phyloP scores from a whole-genome alignment of 2,113 vertebrate genomes.

The Zingel zingel region DNA sequence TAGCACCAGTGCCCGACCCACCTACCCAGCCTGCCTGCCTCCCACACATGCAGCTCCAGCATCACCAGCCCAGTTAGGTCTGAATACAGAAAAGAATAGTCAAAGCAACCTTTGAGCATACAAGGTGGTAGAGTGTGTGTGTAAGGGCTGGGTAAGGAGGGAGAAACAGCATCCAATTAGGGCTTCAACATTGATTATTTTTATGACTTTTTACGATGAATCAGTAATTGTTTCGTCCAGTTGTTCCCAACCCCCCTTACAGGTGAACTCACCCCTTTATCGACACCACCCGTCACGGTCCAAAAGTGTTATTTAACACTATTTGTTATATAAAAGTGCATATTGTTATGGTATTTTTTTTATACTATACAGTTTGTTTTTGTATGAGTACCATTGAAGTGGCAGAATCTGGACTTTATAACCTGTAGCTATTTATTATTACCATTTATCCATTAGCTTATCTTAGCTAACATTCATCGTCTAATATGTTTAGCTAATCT shows the following conservation, averaged over 20 bases:
- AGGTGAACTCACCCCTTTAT: background rate
- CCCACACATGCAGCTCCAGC: constrained; percentile 16
- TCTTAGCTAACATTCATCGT: background rate
- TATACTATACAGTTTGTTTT: background rate
- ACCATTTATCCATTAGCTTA: background rate
- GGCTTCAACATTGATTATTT: constrained; percentile 4
- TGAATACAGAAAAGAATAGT: constrained; percentile 39
- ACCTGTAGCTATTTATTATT: background rate
- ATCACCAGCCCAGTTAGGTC: constrained; percentile 13
- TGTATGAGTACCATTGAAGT: background rate
- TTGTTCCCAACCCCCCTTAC: background rate
- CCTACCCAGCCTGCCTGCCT: background rate
- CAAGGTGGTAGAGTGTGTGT: constrained; percentile 42
- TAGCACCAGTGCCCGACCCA: constrained; percentile 28
- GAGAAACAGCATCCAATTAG: background rate
- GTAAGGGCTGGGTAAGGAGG: background rate
- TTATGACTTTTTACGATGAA: background rate
- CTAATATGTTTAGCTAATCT: background rate
- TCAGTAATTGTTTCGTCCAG: background rate
- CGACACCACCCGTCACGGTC: background rate
- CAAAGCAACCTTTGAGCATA: constrained; percentile 46
- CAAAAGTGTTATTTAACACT: background rate
- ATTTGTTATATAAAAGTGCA: background rate
- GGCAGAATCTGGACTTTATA: background rate
- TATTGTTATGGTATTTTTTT: too few relatives aligned